Evolutionary conservation across 2,888 invertebrate genomes (phyloP).

Genomic region (Torymus texanus): DNA sequence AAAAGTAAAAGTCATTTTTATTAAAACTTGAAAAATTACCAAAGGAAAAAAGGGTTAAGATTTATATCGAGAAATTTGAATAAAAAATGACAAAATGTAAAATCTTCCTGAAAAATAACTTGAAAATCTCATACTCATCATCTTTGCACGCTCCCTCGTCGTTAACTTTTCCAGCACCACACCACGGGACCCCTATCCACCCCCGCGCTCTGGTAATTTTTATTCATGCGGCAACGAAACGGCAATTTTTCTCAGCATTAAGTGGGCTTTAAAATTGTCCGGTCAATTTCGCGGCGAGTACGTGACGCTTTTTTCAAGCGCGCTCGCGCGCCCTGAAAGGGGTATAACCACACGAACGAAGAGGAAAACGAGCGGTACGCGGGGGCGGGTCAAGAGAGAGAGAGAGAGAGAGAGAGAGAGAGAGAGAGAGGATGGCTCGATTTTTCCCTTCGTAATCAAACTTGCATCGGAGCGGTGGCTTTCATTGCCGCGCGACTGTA

Average conservation of each 20-base stretch:
- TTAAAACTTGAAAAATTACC: too few species aligned
- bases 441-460: conserved; percentile 44
- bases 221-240: conserved; percentile 74
- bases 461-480: conserved; percentile 18
- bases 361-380: conserved; percentile 59
- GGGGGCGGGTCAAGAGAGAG: conserved; percentile 17
- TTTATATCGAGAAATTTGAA: too few species aligned
- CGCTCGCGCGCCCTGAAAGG: conserved; percentile 57
- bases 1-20: too few species aligned
- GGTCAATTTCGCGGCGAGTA: conserved; percentile 73
- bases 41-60: too few species aligned
- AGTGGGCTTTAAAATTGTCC: conserved; percentile 74
- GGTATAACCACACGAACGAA: conserved; percentile 63
- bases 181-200: neutral
- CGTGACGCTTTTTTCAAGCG: conserved; percentile 74
- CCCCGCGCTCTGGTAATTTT: conserved; percentile 62
- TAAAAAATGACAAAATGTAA: too few species aligned
- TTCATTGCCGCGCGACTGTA: conserved; percentile 17
- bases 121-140: conserved; percentile 2
- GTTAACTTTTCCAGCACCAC: conserved; percentile 18
- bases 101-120: conserved; percentile 1
- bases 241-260: conserved; percentile 75
- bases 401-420: conserved; percentile 23
- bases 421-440: conserved; percentile 53
- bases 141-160: neutral